A percentile compares a stretch with the other conserved stretches of the same genome.
These are phyloP conservation scores for Apis florea DNA, from an alignment of 1,140 invertebrate genomes.

Conservation along the genomic window DNA sequence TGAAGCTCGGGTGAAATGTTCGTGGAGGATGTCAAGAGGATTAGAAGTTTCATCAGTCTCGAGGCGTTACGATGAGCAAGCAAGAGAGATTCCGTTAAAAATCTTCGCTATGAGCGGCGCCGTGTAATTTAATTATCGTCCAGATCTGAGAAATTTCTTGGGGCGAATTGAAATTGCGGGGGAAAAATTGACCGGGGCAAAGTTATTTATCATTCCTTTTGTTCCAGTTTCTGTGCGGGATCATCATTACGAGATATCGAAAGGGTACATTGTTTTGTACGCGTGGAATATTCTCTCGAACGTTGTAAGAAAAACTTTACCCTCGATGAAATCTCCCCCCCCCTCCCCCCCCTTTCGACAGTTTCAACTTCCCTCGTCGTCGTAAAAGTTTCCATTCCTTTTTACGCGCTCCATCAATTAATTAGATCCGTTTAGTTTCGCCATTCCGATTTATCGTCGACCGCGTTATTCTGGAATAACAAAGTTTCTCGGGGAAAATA, in stretches of 20 bases:
- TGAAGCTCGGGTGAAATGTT: conserved; percentile 53
- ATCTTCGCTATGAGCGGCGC: neutral
- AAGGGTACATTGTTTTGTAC: too few relatives aligned
- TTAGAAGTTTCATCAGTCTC: conserved; percentile 65
- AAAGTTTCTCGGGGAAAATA: conserved; percentile 40
- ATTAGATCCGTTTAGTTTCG: conserved; percentile 57
- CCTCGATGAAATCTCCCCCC: conserved; percentile 33
- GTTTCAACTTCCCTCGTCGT: conserved; percentile 29
- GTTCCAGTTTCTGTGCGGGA: too few relatives aligned
- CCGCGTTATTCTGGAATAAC: neutral
- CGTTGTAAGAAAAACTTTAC: neutral
- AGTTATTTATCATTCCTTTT: too few relatives aligned
- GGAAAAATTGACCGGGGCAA: too few relatives aligned
- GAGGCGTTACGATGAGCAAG: conserved; percentile 19
- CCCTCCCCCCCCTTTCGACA: conserved; percentile 5
- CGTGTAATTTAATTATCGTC: conserved; percentile 27
- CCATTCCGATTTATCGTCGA: conserved; percentile 36
- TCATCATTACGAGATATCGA: too few relatives aligned
- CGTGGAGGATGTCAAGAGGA: conserved; percentile 57
- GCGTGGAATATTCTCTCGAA: too few relatives aligned
- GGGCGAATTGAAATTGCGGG: too few relatives aligned
- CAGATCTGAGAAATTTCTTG: too few relatives aligned
- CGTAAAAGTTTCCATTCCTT: conserved; percentile 47
- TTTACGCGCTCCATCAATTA: conserved; percentile 46
- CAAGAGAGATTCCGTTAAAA: conserved; percentile 30